Base-by-base conservation (phyloP, 2,888 invertebrate species). In the Asteroscopus sphinx region DNA sequence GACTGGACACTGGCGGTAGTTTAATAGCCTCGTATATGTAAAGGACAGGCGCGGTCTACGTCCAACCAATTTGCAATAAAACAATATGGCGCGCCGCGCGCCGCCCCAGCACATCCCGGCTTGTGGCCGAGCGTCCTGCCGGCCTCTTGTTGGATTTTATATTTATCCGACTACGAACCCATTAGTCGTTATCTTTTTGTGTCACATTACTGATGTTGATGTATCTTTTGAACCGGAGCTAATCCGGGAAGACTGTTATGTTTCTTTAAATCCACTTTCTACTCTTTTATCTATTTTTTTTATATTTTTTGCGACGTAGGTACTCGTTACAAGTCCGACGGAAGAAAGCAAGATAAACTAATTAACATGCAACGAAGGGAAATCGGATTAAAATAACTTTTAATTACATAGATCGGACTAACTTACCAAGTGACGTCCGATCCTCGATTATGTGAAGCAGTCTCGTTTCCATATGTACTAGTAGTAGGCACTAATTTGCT, bases 61-160 rank as follows among this genome's bases (percentile, higher is more conserved):
- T 89, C 91, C 90, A 92, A 91, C 92, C 93, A 94, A 94, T 94
- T 94, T 94, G 93, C 93, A 93, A 93, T 94, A 94, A 94, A 93
- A 94, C 92, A 94, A 93, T 93, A 93, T 89, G 88, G 91, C 88
- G 80, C 80, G 70, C 80, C 80, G 91, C 88, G 80, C 80, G 70
- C 80, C 80, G 80, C 77, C 81, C 80, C 80, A 79, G 81, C 81
- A 82, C 82, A 80, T 79, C 80, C 83, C 79, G 71, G 86, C 82
- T 83, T 86, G 86, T 76, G 85, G 83, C 83, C 78, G 81, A 69
- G 65, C 75, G 74, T 79, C 76, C 70, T 59, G 58, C 61, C 76
- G 79, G 77, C 77, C 83, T 79, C 83, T 82, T 83, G 78, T 82
- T 86, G 77, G 80, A 72, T 80, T 81, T 77, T 82, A 82, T 85